Evolutionary conservation across 2,888 invertebrate genomes (phyloP).

Genomic region (Hesperia comma): DNA sequence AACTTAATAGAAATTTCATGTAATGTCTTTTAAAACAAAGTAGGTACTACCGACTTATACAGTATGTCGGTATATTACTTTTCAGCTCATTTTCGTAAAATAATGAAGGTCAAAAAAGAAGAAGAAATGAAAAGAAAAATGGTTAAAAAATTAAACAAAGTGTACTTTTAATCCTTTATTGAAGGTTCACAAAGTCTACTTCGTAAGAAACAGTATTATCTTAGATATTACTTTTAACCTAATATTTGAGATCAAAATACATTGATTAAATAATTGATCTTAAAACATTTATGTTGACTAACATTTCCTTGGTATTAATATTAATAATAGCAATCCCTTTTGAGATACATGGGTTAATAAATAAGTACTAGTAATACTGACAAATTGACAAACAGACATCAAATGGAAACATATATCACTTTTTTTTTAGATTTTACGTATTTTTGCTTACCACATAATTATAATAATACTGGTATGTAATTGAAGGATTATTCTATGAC

Average conservation of each 20-base stretch:
- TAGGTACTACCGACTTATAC: no score
- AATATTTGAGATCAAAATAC: constrained; percentile 14
- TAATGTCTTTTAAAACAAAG: no score
- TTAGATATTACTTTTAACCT: constrained; percentile 13
- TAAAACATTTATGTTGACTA: neutral
- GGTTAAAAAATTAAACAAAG: constrained; percentile 14
- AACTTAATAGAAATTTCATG: no score
- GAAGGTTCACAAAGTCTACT: constrained; percentile 10
- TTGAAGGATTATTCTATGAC: no score
- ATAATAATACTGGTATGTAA: no score
- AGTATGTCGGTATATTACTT: no score
- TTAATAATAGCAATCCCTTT: neutral
- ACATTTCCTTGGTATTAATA: constrained; percentile 3
- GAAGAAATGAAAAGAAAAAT: constrained; percentile 6
- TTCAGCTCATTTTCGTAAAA: neutral
- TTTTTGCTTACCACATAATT: neutral
- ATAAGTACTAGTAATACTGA: neutral
- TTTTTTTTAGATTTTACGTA: neutral
- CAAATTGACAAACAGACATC: constrained; percentile 10
- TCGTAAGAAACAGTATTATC: neutral
- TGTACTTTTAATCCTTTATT: constrained; percentile 19
- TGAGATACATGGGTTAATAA: neutral
- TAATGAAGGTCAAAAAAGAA: constrained; percentile 36
- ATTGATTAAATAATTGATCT: neutral
- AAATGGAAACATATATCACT: neutral